Evolutionary conservation across 1,140 invertebrate genomes (phyloP).

Genomic region (Coenobita brevimanus): DNA sequence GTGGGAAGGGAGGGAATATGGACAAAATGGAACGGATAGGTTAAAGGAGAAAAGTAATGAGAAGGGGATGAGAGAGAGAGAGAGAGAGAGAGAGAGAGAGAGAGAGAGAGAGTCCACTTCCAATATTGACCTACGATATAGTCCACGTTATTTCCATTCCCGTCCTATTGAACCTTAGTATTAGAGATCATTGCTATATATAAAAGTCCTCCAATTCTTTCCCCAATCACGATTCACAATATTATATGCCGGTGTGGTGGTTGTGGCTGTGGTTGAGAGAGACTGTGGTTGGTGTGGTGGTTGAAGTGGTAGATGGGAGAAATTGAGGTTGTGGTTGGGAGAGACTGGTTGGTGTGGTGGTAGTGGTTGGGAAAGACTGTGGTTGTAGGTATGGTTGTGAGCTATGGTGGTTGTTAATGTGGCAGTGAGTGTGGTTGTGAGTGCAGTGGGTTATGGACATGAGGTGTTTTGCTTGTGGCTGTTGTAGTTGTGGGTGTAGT

Average conservation of each 20-base stretch:
- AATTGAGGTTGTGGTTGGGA: not conserved
- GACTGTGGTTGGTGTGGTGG: not conserved
- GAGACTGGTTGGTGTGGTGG: conserved; percentile 2
- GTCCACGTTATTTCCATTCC: conserved; percentile 50
- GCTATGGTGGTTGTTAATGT: too few species aligned
- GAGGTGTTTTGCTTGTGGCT: too few species aligned
- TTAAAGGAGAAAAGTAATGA: too few species aligned
- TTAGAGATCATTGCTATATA: conserved; percentile 37
- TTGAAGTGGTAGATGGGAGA: not conserved
- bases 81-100: conserved; percentile 25
- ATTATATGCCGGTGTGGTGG: not conserved
- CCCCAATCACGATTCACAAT: conserved; percentile 31
- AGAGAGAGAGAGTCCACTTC: conserved; percentile 10
- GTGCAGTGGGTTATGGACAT: too few species aligned
- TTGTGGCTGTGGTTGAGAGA: not conserved
- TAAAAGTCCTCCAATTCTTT: conserved; percentile 10
- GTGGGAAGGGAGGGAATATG: not conserved
- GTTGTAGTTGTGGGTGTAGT: too few species aligned
- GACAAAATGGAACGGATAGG: not conserved
- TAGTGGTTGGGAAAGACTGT: not conserved
- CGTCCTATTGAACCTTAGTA: conserved; percentile 51
- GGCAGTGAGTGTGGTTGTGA: too few species aligned
- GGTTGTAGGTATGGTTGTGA: not conserved
- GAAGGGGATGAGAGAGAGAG: not conserved
- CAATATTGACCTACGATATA: conserved; percentile 58